Percentiles rank a stretch among this genome's conserved stretches.
These are phyloP conservation scores for Nemoura dubitans DNA, from an alignment of 2,888 invertebrate species.

Conservation along the genomic window DNA sequence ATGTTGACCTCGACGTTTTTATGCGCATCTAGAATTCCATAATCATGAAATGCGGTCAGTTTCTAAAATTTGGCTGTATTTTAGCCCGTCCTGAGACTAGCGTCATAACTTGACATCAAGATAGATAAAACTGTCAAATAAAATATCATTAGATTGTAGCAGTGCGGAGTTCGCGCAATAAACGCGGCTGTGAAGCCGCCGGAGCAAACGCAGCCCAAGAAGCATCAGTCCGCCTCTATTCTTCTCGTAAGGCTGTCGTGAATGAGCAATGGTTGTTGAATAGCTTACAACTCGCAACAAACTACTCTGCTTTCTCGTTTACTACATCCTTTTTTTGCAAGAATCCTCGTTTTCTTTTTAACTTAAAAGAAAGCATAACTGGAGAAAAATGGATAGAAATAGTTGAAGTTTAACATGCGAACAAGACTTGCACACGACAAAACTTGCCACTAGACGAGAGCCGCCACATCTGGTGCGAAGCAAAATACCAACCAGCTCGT, in stretches of 20 bases:
- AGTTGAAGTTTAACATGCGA: conserved; percentile 40
- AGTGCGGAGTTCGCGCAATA: background rate
- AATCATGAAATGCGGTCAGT: background rate
- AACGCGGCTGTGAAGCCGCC: background rate
- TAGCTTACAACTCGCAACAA: conserved; percentile 35
- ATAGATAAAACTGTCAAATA: conserved; percentile 30
- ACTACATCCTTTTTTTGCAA: conserved; percentile 38
- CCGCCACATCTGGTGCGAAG: background rate
- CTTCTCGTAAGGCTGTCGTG: conserved; percentile 39
- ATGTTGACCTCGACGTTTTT: no score
- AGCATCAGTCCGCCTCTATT: conserved; percentile 31
- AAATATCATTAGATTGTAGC: conserved; percentile 28
- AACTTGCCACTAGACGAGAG: conserved; percentile 22
- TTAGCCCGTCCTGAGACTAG: conserved; percentile 16
- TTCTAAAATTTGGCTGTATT: background rate
- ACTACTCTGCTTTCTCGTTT: conserved; percentile 33
- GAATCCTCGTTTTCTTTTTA: conserved; percentile 40
- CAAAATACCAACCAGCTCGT: conserved; percentile 8
- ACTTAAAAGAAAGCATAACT: conserved; percentile 39
- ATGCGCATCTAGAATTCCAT: no score
- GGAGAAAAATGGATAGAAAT: conserved; percentile 35
- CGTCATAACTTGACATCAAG: conserved; percentile 17
- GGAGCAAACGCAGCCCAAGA: background rate
- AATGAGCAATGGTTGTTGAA: conserved; percentile 45
- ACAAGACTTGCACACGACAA: conserved; percentile 24